Evolutionary conservation across 2,888 invertebrate genomes (phyloP).

Genomic region (Eulithis testata): DNA sequence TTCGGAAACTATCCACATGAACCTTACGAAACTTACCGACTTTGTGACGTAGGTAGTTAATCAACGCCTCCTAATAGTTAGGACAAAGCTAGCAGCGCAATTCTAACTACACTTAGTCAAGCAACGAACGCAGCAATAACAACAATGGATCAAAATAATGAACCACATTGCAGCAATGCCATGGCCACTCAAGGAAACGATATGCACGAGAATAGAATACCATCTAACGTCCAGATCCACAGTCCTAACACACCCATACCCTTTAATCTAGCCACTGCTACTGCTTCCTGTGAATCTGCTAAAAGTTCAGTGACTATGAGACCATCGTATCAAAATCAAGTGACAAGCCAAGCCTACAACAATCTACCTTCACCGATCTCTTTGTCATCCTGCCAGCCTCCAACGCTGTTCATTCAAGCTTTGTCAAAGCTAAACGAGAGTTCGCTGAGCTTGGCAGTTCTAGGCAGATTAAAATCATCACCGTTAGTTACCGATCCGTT

Average conservation of each 20-base stretch:
- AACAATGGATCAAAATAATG: constrained; percentile 43
- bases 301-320: constrained; percentile 40
- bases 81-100: neutral
- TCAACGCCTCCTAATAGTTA: neutral
- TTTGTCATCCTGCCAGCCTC: constrained; percentile 53
- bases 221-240: constrained; percentile 1
- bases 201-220: constrained; percentile 18
- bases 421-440: constrained; percentile 64
- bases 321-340: constrained; percentile 32
- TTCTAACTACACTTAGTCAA: no score
- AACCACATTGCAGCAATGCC: constrained; percentile 45
- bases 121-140: constrained; percentile 13
- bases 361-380: constrained; percentile 50
- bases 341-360: constrained; percentile 32
- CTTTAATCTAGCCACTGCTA: constrained; percentile 23
- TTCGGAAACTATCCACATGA: no score
- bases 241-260: constrained; percentile 29
- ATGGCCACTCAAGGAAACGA: constrained; percentile 25
- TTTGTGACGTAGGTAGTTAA: neutral
- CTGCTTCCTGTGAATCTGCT: constrained; percentile 11
- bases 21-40: no score
- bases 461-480: constrained; percentile 43
- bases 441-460: constrained; percentile 51
- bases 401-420: constrained; percentile 66
- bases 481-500: constrained; percentile 31